Conservation (phyloP, 2,888 invertebrate species). For the Esperia sulphurella region DNA sequence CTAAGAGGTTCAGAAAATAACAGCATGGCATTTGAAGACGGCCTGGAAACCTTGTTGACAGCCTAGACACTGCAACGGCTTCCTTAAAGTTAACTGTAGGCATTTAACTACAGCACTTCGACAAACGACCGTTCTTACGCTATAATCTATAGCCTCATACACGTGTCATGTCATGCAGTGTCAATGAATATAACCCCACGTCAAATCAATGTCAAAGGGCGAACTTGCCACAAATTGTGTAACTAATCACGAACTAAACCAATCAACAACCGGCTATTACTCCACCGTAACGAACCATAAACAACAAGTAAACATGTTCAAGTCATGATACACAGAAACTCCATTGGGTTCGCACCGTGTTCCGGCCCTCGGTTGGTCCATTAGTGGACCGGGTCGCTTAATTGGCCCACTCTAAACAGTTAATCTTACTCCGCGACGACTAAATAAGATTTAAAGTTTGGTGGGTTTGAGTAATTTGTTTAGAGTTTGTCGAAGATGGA, state of each 20-base stretch:
- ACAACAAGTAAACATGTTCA: constrained; percentile 14
- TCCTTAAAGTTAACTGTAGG: not conserved
- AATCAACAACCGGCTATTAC: constrained; percentile 14
- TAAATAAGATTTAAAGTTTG: constrained; percentile 35
- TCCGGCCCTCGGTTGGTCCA: constrained; percentile 8
- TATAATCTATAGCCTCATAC: not conserved
- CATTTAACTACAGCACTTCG: not conserved
- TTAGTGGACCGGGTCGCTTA: constrained; percentile 16
- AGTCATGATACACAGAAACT: constrained; percentile 7
- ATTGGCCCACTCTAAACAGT: constrained; percentile 20
- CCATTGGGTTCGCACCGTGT: not conserved
- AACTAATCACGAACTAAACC: constrained; percentile 12
- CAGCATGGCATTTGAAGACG: too few species aligned
- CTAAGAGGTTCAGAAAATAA: too few species aligned
- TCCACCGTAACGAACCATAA: constrained; percentile 16
- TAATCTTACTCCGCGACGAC: constrained; percentile 18
- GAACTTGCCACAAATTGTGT: constrained; percentile 1
- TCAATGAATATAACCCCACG: constrained; percentile 1
- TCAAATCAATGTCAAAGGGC: constrained; percentile 10
- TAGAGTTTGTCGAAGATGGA: constrained; percentile 4
- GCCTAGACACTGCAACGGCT: too few species aligned
- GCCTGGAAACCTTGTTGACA: too few species aligned
- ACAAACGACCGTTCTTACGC: not conserved
- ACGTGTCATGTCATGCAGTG: not conserved
- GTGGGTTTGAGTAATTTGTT: constrained; percentile 26